Evolutionary conservation across 2,888 invertebrate species (phyloP).

Genomic region (Nomada lathburiana): DNA sequence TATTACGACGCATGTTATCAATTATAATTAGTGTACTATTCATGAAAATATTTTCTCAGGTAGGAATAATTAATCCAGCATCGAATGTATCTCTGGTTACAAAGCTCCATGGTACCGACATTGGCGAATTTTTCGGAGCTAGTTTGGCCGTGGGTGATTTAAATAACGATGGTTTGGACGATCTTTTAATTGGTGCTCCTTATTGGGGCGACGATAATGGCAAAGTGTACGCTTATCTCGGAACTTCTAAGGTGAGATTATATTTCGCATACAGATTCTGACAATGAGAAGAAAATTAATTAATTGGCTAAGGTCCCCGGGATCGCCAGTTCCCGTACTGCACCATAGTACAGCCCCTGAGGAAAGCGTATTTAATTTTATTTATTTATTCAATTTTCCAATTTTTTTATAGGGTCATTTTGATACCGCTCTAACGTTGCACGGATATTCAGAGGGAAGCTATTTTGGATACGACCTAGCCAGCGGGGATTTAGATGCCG

Average conservation of each 20-base stretch:
- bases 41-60: slow-evolving; percentile 55
- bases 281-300: background rate
- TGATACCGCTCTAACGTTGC: slow-evolving; percentile 53
- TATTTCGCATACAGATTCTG: background rate
- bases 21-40: background rate
- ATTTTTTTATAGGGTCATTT: slow-evolving; percentile 47
- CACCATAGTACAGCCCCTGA: background rate
- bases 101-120: slow-evolving; percentile 66
- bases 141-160: slow-evolving; percentile 78
- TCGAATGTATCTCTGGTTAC: slow-evolving; percentile 38
- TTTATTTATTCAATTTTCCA: background rate
- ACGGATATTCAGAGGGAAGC: slow-evolving; percentile 83
- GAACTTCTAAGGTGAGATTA: slow-evolving; percentile 52
- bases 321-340: background rate
- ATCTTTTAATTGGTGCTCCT: slow-evolving; percentile 79
- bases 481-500: slow-evolving; percentile 87
- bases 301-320: background rate
- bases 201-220: slow-evolving; percentile 78
- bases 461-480: slow-evolving; percentile 87
- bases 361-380: background rate
- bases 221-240: slow-evolving; percentile 73
- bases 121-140: slow-evolving; percentile 79
- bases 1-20: background rate
- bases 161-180: slow-evolving; percentile 77
- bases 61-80: slow-evolving; percentile 66